Conservation (phyloP, 2,888 invertebrate species). For the Parochlus steinenii region DNA sequence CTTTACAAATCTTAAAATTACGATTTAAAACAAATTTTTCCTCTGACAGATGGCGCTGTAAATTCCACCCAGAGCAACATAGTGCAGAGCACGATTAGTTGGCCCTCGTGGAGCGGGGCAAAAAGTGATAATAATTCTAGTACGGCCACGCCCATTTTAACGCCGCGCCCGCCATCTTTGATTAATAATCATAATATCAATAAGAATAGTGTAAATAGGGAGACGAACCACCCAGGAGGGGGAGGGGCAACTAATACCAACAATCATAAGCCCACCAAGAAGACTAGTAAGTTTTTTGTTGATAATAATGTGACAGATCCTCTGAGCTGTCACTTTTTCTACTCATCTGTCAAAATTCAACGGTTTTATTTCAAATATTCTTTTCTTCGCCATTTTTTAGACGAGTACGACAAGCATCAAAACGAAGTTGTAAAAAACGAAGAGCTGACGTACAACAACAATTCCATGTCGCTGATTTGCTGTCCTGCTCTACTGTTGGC, state of each 20-base stretch:
- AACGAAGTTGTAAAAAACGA: conserved; percentile 89
- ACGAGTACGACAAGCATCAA: conserved; percentile 73
- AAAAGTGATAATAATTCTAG: background rate
- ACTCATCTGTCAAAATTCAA: no score
- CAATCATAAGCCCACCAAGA: conserved; percentile 48
- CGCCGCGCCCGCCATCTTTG: conserved; percentile 16
- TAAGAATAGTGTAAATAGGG: conserved; percentile 15
- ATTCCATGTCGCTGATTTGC: no score
- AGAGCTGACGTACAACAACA: conserved; percentile 59
- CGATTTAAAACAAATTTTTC: no score
- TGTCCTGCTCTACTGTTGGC: no score
- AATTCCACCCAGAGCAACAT: no score
- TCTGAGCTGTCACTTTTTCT: background rate
- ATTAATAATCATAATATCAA: conserved; percentile 20
- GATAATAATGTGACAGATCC: background rate
- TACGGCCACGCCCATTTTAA: conserved; percentile 4
- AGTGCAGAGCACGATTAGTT: conserved; percentile 25
- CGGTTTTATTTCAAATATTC: conserved; percentile 1
- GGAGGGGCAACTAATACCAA: conserved; percentile 9
- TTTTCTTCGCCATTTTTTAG: conserved; percentile 30
- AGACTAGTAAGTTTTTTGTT: conserved; percentile 30
- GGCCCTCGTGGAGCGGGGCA: conserved; percentile 17
- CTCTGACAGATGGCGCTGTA: no score
- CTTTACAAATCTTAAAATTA: no score
- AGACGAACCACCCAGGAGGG: no score